Conservation (phyloP, 2,888 invertebrate genomes). For the Lithophane ornitopus region DNA sequence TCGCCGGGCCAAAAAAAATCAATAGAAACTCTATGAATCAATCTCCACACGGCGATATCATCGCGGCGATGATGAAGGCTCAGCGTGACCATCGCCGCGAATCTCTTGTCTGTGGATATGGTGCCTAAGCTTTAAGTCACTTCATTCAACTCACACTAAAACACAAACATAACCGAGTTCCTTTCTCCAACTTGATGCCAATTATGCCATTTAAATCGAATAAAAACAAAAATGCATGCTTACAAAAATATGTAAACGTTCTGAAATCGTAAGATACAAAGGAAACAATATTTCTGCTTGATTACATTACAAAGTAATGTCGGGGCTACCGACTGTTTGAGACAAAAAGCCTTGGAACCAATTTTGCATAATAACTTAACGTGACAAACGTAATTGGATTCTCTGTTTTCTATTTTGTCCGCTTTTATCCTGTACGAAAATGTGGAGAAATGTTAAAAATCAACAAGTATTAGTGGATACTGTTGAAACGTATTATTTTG, state of each 20-base stretch:
- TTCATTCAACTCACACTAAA: background rate
- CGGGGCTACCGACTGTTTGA: constrained; percentile 73
- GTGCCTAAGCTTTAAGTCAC: background rate
- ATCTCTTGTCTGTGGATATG: too few species aligned
- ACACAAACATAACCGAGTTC: background rate
- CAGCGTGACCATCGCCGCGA: too few species aligned
- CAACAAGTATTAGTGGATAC: constrained; percentile 50
- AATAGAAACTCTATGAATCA: too few species aligned
- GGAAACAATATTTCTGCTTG: constrained; percentile 68
- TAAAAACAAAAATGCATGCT: constrained; percentile 44
- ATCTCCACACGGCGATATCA: too few species aligned
- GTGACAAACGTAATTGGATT: constrained; percentile 86
- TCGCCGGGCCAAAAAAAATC: too few species aligned
- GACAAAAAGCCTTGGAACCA: constrained; percentile 81
- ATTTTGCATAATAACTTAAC: constrained; percentile 88
- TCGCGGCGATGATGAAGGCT: too few species aligned
- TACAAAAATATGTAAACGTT: constrained; percentile 35
- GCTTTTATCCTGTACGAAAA: constrained; percentile 61
- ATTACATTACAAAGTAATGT: constrained; percentile 67
- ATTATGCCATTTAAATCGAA: constrained; percentile 45
- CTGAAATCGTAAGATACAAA: constrained; percentile 59
- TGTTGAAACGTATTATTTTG: constrained; percentile 12
- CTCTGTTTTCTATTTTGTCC: constrained; percentile 77
- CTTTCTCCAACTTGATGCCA: constrained; percentile 3
- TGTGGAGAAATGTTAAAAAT: constrained; percentile 56